A percentile compares a stretch with the other conserved stretches of the same genome.
Evolutionary conservation across 2,113 vertebrate species (phyloP).

Genomic region (Ploceus nigricollis): DNA sequence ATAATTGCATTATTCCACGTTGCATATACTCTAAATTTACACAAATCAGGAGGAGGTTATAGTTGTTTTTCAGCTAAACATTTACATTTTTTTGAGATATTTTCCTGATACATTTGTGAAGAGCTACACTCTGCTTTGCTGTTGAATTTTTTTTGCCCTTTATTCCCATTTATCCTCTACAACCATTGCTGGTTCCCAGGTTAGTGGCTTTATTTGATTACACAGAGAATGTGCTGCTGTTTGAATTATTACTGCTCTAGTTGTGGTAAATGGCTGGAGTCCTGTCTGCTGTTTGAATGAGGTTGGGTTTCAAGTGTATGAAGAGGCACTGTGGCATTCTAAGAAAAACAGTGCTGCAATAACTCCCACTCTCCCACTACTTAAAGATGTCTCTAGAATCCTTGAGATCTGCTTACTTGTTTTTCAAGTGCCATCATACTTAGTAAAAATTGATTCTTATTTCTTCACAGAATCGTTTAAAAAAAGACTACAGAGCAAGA

Average conservation of each 20-base stretch:
- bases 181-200: not conserved
- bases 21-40: not conserved
- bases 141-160: not conserved
- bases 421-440: not conserved
- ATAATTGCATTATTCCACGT: not conserved
- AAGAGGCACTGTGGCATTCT: not conserved
- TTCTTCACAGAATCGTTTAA: slow-evolving; percentile 67
- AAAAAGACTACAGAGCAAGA: slow-evolving; percentile 71
- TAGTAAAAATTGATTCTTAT: not conserved
- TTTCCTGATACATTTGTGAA: not conserved
- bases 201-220: not conserved
- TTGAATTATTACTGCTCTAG: not conserved
- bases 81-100: not conserved
- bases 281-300: not conserved
- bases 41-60: not conserved
- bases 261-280: not conserved
- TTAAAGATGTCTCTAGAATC: not conserved
- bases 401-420: not conserved
- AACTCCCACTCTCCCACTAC: not conserved
- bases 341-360: not conserved
- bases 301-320: not conserved
- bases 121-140: not conserved
- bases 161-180: not conserved
- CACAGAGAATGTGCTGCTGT: fast-evolving
- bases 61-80: not conserved